Conservation (phyloP, 2,797 vertebrate species). For the Hydrocynus forskahlii region DNA sequence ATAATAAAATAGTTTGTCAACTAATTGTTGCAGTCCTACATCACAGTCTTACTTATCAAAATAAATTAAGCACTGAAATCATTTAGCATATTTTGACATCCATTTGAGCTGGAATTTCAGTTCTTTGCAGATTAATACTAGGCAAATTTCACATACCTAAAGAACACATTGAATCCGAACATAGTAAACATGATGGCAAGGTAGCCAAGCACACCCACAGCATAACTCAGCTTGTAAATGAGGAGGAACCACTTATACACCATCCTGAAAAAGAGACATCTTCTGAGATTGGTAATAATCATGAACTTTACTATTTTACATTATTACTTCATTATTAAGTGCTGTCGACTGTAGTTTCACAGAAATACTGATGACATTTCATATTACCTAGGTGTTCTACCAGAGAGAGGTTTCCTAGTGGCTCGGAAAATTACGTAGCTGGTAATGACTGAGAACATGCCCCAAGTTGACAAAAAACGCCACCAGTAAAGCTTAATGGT, state of each 20-base stretch:
- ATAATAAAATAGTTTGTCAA: neutral
- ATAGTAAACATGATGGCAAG: conserved; percentile 79
- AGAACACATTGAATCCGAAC: conserved; percentile 81
- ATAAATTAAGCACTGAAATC: neutral
- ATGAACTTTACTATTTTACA: neutral
- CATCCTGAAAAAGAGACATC: conserved; percentile 66
- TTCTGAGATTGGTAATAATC: neutral
- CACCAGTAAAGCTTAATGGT: conserved; percentile 79
- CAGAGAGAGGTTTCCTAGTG: conserved; percentile 72
- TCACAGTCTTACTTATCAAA: neutral
- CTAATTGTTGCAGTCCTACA: neutral
- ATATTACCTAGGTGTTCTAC: conserved; percentile 68
- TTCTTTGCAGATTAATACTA: neutral
- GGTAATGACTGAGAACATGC: conserved; percentile 75
- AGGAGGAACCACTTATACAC: conserved; percentile 83
- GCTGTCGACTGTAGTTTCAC: neutral
- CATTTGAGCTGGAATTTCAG: neutral
- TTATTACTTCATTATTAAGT: too few relatives aligned
- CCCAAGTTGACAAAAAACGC: conserved; percentile 76
- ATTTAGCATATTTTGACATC: neutral
- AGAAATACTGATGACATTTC: neutral
- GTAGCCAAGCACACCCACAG: conserved; percentile 74
- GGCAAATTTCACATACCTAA: conserved; percentile 64
- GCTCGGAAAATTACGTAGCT: conserved; percentile 80
- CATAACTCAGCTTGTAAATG: conserved; percentile 80